phyloP scores from a whole-genome alignment of 2,797 vertebrate species.

The Galagoides demidoff region DNA sequence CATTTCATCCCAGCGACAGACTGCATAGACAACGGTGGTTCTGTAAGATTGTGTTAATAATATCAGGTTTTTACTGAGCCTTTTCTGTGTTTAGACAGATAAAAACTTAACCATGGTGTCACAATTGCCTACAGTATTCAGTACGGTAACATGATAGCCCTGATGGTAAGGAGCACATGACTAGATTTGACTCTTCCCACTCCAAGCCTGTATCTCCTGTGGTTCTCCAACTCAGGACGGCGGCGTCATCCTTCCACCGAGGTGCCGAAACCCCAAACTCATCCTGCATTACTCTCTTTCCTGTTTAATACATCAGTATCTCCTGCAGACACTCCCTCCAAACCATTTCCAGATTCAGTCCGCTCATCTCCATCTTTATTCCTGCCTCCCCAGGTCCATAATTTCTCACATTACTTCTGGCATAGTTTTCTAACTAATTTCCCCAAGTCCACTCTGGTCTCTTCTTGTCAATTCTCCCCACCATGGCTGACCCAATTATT shows the following conservation, averaged over 20 bases:
- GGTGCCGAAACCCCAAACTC: not conserved
- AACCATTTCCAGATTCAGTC: not conserved
- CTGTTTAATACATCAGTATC: not conserved
- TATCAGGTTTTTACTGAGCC: not conserved
- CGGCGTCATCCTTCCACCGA: not conserved
- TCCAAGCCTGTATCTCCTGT: not conserved
- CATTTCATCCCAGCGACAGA: not conserved
- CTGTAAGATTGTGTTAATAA: not conserved
- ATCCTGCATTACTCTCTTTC: not conserved
- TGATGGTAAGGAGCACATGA: not conserved
- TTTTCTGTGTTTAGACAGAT: not conserved
- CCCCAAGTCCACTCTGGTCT: not conserved
- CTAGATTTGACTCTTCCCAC: not conserved
- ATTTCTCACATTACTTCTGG: not conserved
- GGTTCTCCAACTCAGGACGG: not conserved
- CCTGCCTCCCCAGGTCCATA: not conserved
- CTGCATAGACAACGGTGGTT: not conserved
- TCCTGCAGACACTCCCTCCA: not conserved
- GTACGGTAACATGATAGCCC: not conserved
- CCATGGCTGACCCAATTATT: not conserved
- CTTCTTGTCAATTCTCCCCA: not conserved
- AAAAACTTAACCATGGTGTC: not conserved
- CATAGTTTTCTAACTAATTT: not conserved
- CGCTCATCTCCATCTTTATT: not conserved
- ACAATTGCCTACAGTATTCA: not conserved